Evolutionary conservation across 2,797 vertebrate genomes (phyloP).

Genomic region (Lagodon rhomboides): DNA sequence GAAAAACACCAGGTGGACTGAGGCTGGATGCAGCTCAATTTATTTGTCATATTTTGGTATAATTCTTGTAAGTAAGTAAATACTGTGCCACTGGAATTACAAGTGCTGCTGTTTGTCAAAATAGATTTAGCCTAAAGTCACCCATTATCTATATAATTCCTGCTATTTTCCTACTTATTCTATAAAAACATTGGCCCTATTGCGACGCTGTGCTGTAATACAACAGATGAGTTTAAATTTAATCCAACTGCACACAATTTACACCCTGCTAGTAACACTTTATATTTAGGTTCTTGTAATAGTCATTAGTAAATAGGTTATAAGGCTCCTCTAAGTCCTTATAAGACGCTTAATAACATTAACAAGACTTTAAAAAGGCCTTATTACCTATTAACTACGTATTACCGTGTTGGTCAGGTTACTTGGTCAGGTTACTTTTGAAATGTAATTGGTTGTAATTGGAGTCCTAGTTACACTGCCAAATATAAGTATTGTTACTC

Average conservation of each 20-base stretch:
- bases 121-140: conserved; percentile 2
- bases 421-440: too few relatives aligned
- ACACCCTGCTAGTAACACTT: background rate
- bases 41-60: conserved; percentile 1
- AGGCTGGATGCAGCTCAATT: background rate
- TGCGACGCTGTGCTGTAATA: background rate
- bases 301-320: too few relatives aligned
- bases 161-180: conserved; percentile 7
- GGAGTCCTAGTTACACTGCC: too few relatives aligned
- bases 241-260: background rate
- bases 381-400: too few relatives aligned
- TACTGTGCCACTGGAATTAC: background rate
- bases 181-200: background rate
- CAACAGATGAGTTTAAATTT: background rate
- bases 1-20: conserved; percentile 16
- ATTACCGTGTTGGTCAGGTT: too few relatives aligned
- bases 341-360: too few relatives aligned
- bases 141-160: conserved; percentile 4
- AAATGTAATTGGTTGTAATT: too few relatives aligned
- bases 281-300: too few relatives aligned
- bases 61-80: conserved; percentile 7
- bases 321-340: too few relatives aligned
- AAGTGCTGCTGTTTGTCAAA: conserved; percentile 14
- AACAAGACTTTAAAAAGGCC: too few relatives aligned
- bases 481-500: too few relatives aligned